Base-by-base conservation (phyloP, 2,113 vertebrate genomes). In the Todiramphus saurophagus region DNA sequence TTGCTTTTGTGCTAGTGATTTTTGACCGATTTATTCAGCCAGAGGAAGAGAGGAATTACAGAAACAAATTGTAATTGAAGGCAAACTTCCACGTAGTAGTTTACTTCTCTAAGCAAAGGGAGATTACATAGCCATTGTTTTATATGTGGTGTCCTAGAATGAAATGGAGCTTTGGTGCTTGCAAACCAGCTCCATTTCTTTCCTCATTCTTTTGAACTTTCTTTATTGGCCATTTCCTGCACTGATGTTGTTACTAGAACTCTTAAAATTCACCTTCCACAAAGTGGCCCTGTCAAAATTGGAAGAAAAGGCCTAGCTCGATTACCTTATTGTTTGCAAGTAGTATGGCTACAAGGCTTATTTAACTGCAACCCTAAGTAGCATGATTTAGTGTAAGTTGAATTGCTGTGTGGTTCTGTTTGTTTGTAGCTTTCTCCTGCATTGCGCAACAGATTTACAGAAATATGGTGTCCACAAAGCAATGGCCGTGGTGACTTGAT, bases 381-480 rank as follows among this genome's bases (percentile, higher is more conserved):
- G 37, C 17, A 7, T 7, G 17, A 3, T 64, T 13, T 43, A 30
- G 17, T n/a, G 24, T 64, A 17, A 79, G 16, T 43, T 44, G 25
- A 82, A 39, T 41, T 83, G 15, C 75, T 69, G 2, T 70, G 21
- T 51, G 4, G 6, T 70, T 76, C 81, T 90, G 53, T 74, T 94
- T 96, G 14, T 87, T 91, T 87, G 41, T 96, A 99, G 99, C 98
- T 99, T 17, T 99, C 99, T 58, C 99, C 99, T 73, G 99, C 99
- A 0, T 97, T 99, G 77, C 98, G 99, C 95, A 99, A 99, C 97
- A 98, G 99, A 41, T 99, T 99, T 96, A 99, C 99, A 12, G 99
- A 99, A 97, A 98, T 99, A 97, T 99, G 99, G 99, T 99, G 99
- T 92, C 99, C 99, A 19, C 99, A 99, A 87, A 99, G 97, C 94